Evolutionary conservation across 2,797 vertebrate species (phyloP), one percentile per base, ranked within the genome.

Genomic region (Nannoperca australis): DNA sequence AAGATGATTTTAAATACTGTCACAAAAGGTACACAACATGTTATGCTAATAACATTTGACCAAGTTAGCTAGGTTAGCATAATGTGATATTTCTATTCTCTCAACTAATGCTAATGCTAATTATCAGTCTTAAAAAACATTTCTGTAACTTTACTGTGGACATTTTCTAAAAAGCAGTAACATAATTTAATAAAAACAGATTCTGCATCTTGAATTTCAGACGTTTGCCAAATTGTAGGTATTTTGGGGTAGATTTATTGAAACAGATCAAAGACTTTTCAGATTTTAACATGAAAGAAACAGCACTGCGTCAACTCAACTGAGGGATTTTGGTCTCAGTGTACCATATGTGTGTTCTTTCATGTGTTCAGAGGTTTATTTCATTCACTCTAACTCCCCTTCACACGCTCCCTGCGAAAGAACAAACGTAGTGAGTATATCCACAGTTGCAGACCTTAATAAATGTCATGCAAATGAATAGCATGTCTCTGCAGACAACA

Each of bases 391-490:
- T 15, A 27, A 32, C 15, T 62, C 49, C 22, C 36, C 18, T 40
- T 61, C 15, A 42, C 20, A 47, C 68, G 24, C 54, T 55, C 53
- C 1, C 4, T 4, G 5, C 36, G 20, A 76, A 54, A 30, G 6
- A 45, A 54, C 61, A 54, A 50, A 70, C 40, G 10, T 30, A 8
- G 7, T 15, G 22, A 76, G 20, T 30, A 51, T 54, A 67, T 64
- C n/a, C 51, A 27, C 76, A 40, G 62, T 40, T 27, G 18, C 42
- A 36, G 47, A 56, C 30, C 4, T 69, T 61, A 47, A 70, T 68
- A 73, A 69, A 75, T 68, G 66, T 44, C 64, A 60, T 45, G 12
- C n/a, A 51, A 38, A 68, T 45, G 79, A 82, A 81, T 55, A 70
- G 7, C 61, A 51, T 9, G n/a, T 76, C 71, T 73, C 64, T 69